These are phyloP conservation scores for Thaleichthys pacificus DNA, from an alignment of 2,797 vertebrate species.

Conservation along the genomic window DNA sequence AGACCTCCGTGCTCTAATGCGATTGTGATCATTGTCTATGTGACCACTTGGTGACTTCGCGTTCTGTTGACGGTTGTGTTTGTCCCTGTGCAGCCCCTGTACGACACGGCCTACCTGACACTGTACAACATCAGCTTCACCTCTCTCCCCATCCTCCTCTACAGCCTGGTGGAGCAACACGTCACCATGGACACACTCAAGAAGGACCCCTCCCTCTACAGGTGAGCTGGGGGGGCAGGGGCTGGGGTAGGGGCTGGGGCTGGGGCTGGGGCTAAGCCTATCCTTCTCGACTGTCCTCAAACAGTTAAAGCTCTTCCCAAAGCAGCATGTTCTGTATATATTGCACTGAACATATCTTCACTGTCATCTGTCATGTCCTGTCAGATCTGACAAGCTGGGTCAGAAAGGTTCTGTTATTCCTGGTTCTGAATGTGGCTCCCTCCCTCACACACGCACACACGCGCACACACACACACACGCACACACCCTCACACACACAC, in stretches of 20 bases:
- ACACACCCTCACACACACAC: not conserved
- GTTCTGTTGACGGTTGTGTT: constrained; percentile 9
- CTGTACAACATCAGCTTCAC: constrained; percentile 99
- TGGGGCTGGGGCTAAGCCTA: not conserved
- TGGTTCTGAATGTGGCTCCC: not conserved
- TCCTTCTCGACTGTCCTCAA: no score
- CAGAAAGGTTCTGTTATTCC: not conserved
- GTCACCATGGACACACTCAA: constrained; percentile 87
- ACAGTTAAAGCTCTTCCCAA: no score
- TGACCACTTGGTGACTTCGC: not conserved
- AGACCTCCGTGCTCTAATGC: no score
- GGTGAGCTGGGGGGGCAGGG: constrained; percentile 63
- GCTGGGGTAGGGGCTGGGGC: not conserved
- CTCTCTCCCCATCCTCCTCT: constrained; percentile 95
- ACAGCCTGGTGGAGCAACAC: constrained; percentile 94
- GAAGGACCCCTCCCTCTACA: constrained; percentile 90
- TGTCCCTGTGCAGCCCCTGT: constrained; percentile 83
- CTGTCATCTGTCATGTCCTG: not conserved
- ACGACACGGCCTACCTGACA: constrained; percentile 96
- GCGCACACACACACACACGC: not conserved
- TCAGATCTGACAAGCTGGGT: not conserved
- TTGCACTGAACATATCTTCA: not conserved
- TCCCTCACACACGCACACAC: not conserved
- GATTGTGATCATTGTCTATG: no score
- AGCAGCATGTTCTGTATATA: no score